Evolutionary conservation across 2,888 invertebrate genomes (phyloP).

Genomic region (Ellobium chinense): DNA sequence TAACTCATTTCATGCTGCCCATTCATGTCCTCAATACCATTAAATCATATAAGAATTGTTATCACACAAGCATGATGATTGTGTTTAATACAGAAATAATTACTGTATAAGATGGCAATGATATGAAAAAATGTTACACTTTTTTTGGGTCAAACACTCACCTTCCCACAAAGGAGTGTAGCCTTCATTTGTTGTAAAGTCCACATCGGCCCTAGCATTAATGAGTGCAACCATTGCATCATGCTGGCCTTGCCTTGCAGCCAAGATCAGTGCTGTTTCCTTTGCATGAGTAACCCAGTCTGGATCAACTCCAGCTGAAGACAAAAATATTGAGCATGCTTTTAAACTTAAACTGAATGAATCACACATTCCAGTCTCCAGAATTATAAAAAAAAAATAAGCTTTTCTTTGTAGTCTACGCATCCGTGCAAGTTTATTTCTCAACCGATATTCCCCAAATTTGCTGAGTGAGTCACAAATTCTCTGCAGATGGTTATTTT

Average conservation of each 20-base stretch:
- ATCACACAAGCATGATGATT: not conserved
- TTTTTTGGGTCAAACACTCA: slow-evolving; percentile 50
- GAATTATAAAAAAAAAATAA: too few species aligned
- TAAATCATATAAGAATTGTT: not conserved
- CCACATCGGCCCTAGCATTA: slow-evolving; percentile 71
- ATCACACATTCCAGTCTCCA: too few species aligned
- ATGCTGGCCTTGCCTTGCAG: slow-evolving; percentile 65
- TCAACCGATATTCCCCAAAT: too few species aligned
- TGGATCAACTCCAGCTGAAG: slow-evolving; percentile 63
- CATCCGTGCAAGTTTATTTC: too few species aligned
- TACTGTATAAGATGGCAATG: too few species aligned
- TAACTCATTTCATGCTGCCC: not conserved
- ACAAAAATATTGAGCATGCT: not conserved
- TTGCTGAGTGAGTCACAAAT: too few species aligned
- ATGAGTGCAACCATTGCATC: slow-evolving; percentile 69
- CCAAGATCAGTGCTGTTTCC: slow-evolving; percentile 75
- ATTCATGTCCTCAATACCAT: not conserved
- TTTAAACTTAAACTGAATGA: not conserved
- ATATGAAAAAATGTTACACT: not conserved
- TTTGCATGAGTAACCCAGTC: slow-evolving; percentile 75
- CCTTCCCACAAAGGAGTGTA: slow-evolving; percentile 74
- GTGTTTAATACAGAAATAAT: not conserved
- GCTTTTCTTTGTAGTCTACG: too few species aligned
- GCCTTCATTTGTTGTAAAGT: slow-evolving; percentile 63
- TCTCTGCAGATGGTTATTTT: too few species aligned